Base-by-base conservation (phyloP, 2,797 vertebrate species). In the Enteromius radiatus region DNA sequence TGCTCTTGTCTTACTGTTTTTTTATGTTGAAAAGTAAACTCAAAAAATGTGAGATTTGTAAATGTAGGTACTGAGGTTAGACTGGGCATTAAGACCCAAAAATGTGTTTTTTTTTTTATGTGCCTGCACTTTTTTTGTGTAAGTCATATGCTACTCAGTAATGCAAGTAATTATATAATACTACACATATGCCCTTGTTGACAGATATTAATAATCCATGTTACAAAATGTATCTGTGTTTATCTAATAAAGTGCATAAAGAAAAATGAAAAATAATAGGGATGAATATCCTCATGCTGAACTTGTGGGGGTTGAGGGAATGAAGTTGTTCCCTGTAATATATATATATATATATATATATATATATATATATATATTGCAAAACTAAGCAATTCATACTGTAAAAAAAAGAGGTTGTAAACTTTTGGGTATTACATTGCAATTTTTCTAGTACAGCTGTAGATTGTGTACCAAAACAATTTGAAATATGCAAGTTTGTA, bases 221-320 rank as follows among this genome's bases (percentile, higher is more conserved):
- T 82, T 68, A 54, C 47, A 45, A 23, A 38, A 63, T 17, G 41
- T 31, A 76, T 65, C 63, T 41, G 49, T 14, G 67, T 69, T 56
- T 59, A 76, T 80, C 45, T 78, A 71, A 81, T 86, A 86, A 86
- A 86, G 85, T 84, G 85, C 85, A 84, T 78, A 52, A 71, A 81
- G 65, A 68, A 54, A 73, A 23, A 81, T 43, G 28, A 73, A 76
- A 76, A 28, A 61, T 49, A 71, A 61, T 41, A 19, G 21, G n/a
- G 43, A 36, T 59, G 5, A 28, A 38, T 69, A 17, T 61, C 41
- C 41, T 81, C 23, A 75, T 82, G 76, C 63, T 59, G 5, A 74
- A 74, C 38, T 49, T 67, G 19, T 71, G 74, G 28, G 14, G 9
- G 21, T 14, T 67, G 45, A 74, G 59, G 31, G 31, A 64, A 73